Percentiles rank a stretch among this genome's conserved stretches.
Evolutionary conservation across 1,140 invertebrate genomes (phyloP).

Genomic region (Chymomyza costata): DNA sequence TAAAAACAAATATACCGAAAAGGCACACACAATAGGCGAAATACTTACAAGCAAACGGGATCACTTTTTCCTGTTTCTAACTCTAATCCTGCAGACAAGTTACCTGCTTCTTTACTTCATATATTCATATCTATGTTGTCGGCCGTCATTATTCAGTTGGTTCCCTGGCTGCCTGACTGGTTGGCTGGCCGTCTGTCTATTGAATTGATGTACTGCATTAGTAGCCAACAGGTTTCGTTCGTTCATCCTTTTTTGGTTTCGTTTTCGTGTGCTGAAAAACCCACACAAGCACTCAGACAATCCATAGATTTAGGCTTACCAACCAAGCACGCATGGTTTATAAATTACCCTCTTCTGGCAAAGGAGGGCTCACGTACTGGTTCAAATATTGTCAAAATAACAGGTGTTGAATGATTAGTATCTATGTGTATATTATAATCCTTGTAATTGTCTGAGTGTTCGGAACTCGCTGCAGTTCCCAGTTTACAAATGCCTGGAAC

Average conservation of each 20-base stretch:
- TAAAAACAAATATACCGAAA: no score
- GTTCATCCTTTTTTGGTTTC: slow-evolving; percentile 18
- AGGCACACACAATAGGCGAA: slow-evolving; percentile 35
- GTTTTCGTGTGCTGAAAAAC: slow-evolving; percentile 12
- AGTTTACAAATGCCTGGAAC: slow-evolving; percentile 20
- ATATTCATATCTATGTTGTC: slow-evolving; percentile 23
- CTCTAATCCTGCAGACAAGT: slow-evolving; percentile 53
- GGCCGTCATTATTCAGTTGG: slow-evolving; percentile 14
- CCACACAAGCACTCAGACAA: slow-evolving; percentile 14
- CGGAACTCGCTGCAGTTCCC: slow-evolving; percentile 3
- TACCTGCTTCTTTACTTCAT: slow-evolving; percentile 37
- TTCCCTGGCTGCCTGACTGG: slow-evolving; percentile 3
- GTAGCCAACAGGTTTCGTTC: slow-evolving; percentile 47
- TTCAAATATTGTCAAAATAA: slow-evolving; percentile 59
- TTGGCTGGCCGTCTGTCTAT: slow-evolving; percentile 28
- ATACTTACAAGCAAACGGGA: slow-evolving; percentile 34
- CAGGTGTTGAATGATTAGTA: slow-evolving; percentile 63
- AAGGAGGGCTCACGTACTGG: slow-evolving; percentile 36
- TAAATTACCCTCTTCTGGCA: slow-evolving; percentile 7
- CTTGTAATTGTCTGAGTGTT: no score
- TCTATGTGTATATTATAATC: slow-evolving; percentile 22
- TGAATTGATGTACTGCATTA: slow-evolving; percentile 63
- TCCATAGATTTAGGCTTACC: slow-evolving; percentile 1
- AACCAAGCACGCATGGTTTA: slow-evolving; percentile 30
- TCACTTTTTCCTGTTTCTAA: slow-evolving; percentile 46